These are phyloP conservation scores for Serripes groenlandicus DNA, from an alignment of 2,888 invertebrate species.

Conservation along the genomic window DNA sequence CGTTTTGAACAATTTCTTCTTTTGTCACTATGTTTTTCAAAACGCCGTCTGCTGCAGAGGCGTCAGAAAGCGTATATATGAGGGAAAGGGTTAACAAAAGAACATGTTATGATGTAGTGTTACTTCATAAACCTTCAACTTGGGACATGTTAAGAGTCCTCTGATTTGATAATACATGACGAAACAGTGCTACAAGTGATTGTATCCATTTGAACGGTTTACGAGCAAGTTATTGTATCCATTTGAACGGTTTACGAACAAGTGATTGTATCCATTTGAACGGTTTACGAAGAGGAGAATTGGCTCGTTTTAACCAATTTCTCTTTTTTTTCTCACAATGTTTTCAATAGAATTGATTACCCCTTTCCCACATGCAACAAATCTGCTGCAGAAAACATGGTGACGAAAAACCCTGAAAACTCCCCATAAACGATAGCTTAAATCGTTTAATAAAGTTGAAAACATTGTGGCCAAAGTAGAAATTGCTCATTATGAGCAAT, in stretches of 20 bases:
- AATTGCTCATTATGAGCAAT: neutral
- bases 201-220: too few species aligned
- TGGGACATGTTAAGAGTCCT: too few species aligned
- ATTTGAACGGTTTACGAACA: too few species aligned
- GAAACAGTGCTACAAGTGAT: too few species aligned
- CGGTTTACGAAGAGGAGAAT: neutral
- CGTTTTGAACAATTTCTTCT: neutral
- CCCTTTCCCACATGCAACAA: neutral
- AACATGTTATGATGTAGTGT: too few species aligned
- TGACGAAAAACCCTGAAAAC: neutral
- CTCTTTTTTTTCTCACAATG: neutral
- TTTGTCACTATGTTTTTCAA: neutral
- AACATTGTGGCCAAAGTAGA: neutral
- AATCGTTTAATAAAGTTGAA: neutral
- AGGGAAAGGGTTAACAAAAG: too few species aligned
- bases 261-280: neutral
- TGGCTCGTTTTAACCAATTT: neutral
- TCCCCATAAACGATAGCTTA: neutral
- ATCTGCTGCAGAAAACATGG: neutral
- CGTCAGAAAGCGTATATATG: too few species aligned
- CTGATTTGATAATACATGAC: too few species aligned
- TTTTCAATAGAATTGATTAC: neutral
- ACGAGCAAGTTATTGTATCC: too few species aligned
- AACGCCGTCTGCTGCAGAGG: too few species aligned
- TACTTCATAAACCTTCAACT: too few species aligned